Conservation (phyloP, 2,888 invertebrate species). For the Loripinus fragilis region DNA sequence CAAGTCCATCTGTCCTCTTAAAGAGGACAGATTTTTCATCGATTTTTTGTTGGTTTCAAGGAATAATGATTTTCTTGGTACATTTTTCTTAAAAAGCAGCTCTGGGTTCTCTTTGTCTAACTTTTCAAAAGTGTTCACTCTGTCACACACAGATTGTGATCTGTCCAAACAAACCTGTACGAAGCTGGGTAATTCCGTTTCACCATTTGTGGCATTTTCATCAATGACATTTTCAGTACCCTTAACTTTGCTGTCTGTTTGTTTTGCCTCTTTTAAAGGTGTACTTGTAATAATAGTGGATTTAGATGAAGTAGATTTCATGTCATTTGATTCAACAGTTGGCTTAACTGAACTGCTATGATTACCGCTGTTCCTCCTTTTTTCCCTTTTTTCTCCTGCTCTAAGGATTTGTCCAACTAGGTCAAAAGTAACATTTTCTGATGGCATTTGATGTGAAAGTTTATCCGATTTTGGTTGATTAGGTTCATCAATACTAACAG, state of each 20-base stretch:
- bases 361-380: neutral
- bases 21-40: too few species aligned
- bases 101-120: neutral
- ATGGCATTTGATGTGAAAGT: too few species aligned
- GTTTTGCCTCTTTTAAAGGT: neutral
- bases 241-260: too few species aligned
- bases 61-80: neutral
- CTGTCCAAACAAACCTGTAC: neutral
- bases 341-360: neutral
- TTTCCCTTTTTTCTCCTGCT: neutral
- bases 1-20: too few species aligned
- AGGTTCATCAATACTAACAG: too few species aligned
- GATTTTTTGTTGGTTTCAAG: neutral
- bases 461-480: too few species aligned
- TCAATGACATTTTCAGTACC: too few species aligned
- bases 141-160: neutral
- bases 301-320: neutral
- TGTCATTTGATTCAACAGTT: neutral
- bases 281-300: neutral
- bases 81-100: neutral
- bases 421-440: neutral
- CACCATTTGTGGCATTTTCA: too few species aligned
- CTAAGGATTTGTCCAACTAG: neutral
- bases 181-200: neutral
- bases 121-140: neutral